Evolutionary conservation across 2,888 invertebrate genomes (phyloP), one percentile per base, ranked within the genome.

Genomic region (Odontocerum albicorne): DNA sequence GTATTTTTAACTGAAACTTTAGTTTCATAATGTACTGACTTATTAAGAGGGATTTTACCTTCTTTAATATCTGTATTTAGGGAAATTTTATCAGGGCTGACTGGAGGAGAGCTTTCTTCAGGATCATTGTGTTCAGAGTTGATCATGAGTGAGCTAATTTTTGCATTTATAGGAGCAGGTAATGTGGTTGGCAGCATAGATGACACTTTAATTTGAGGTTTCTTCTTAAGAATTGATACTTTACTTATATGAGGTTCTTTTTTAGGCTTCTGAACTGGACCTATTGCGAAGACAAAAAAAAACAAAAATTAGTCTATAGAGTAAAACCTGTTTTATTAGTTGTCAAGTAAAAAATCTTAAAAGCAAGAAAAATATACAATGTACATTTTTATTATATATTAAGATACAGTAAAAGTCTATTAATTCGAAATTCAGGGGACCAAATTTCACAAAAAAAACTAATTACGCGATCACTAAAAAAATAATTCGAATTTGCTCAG

Each of bases 61-160:
- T 45, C 43, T 31, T 54, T 54, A 6, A 20, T 17, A 2, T 42
- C 22, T 12, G 39, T 20, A 16, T 43, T 35, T 19, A 43, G 42
- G 1, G 45, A 33, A 4, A 51, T 47, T 35, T 58, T 58, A 3
- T 50, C 53, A 0, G 81, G 79, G n/a, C 79, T 79, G 33, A 75
- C 72, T 0, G 79, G 79, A 2, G 82, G 80, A 3, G 79, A 80
- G 55, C 80, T 81, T 59, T 82, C 80, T 61, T 83, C 83, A 57
- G 80, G 78, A 60, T 83, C 82, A 63, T 81, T 81, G 61, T 81
- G 82, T 65, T 83, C 83, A 0, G 77, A 74, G 63, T 79, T 80
- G 1, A 82, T 79, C 1, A 82, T 81, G 15, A 82, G 63, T 1
- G 81, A 81, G 36, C 77, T 71, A 15, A 74, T 72, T 38, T 67